Conservation (phyloP, 2,797 vertebrate species). For the Sphenodon punctatus region DNA sequence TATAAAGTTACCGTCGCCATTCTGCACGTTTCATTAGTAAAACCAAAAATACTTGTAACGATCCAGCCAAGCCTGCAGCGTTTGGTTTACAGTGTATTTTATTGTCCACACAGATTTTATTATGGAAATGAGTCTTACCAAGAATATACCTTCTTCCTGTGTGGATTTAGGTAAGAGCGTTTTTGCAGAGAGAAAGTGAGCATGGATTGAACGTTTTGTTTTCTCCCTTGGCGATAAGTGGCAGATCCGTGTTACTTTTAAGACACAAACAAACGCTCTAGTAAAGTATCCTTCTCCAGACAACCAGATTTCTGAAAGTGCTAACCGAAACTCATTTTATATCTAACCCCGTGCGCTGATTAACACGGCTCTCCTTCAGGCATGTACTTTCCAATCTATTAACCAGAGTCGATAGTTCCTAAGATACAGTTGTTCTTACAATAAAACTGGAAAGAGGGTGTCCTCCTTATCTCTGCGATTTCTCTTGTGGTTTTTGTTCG, state of each 20-base stretch:
- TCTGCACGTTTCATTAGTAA: neutral
- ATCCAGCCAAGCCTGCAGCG: neutral
- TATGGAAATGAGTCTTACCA: conserved; percentile 81
- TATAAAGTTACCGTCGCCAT: neutral
- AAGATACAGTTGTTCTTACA: conserved; percentile 16
- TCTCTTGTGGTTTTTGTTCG: neutral
- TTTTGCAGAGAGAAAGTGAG: neutral
- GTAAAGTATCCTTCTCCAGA: conserved; percentile 54
- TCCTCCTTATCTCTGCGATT: neutral
- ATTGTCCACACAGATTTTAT: conserved; percentile 54
- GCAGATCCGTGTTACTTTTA: conserved; percentile 22
- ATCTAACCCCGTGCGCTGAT: conserved; percentile 49
- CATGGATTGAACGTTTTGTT: neutral
- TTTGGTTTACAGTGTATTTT: conserved; percentile 34
- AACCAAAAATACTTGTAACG: neutral
- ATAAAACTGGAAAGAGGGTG: neutral
- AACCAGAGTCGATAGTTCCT: conserved; percentile 1
- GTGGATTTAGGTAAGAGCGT: conserved; percentile 61
- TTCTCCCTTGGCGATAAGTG: neutral
- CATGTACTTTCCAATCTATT: neutral
- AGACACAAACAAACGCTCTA: conserved; percentile 54
- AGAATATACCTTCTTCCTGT: conserved; percentile 73
- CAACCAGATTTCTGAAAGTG: conserved; percentile 60
- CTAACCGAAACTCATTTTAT: conserved; percentile 64
- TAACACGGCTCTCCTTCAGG: conserved; percentile 32